Conservation (phyloP, 2,113 vertebrate species). For the Campylorhamphus procurvoides region DNA sequence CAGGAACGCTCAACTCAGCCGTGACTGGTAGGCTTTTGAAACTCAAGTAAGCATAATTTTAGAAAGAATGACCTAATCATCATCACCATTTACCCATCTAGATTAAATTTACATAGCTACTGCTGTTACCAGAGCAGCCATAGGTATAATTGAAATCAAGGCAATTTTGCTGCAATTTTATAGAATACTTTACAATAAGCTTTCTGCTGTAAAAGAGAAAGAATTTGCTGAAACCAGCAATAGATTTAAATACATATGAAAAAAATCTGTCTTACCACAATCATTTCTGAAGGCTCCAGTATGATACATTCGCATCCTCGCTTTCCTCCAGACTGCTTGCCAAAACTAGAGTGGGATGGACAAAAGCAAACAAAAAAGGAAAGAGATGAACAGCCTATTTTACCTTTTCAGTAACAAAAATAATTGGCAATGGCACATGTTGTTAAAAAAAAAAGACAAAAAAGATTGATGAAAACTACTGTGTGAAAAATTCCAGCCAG, state of each 20-base stretch:
- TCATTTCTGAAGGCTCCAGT: conserved; percentile 97
- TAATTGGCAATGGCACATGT: neutral
- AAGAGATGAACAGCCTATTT: conserved; percentile 40
- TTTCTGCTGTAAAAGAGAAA: conserved; percentile 8
- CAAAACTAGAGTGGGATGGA: conserved; percentile 83
- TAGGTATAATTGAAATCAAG: conserved; percentile 60
- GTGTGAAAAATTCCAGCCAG: neutral
- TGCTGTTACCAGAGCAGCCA: neutral
- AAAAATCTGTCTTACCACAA: conserved; percentile 88
- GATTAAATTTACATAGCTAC: conserved; percentile 52
- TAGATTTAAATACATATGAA: conserved; percentile 31
- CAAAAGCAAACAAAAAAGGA: neutral
- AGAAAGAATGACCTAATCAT: conserved; percentile 59
- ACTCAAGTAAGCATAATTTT: conserved; percentile 43
- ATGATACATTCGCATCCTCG: conserved; percentile 97
- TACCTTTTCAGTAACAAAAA: conserved; percentile 32
- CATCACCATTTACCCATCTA: conserved; percentile 35
- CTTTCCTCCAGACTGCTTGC: conserved; percentile 94
- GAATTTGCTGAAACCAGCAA: conserved; percentile 44
- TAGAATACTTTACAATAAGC: conserved; percentile 50
- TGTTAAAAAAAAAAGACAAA: neutral
- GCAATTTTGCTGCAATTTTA: conserved; percentile 49
- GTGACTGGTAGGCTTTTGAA: neutral
- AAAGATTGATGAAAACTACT: neutral
- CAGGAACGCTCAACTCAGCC: neutral